Evolutionary conservation across 2,797 vertebrate species (phyloP).

Genomic region (Chiloscyllium punctatum): DNA sequence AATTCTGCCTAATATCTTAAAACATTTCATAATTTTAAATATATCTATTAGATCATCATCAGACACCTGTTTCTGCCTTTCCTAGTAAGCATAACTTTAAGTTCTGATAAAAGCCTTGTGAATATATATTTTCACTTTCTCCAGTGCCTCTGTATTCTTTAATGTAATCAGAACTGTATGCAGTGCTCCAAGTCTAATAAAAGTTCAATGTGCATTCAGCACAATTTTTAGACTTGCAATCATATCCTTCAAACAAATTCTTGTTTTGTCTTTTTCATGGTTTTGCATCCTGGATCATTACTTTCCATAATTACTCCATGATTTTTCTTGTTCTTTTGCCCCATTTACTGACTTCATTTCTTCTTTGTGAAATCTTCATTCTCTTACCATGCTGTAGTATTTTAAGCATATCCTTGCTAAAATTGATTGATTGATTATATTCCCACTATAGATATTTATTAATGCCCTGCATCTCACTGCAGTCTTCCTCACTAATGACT

Average conservation of each 20-base stretch:
- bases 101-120: no score
- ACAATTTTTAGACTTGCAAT: no score
- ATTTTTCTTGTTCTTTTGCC: neutral
- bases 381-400: neutral
- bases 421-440: neutral
- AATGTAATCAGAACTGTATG: no score
- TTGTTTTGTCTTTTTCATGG: neutral
- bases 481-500: neutral
- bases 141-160: no score
- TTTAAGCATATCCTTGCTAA: neutral
- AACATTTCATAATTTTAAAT: no score
- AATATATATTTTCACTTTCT: no score
- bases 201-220: no score
- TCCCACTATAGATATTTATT: neutral
- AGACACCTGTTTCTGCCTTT: no score
- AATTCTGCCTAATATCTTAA: no score
- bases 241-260: neutral
- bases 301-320: neutral
- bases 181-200: no score
- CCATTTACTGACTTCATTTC: neutral
- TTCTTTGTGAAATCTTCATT: neutral
- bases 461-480: neutral
- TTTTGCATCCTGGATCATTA: neutral
- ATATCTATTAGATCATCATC: no score
- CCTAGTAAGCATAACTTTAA: no score